Evolutionary conservation across 2,888 invertebrate species (phyloP), one percentile per base, ranked within the genome.

Genomic region (Agrotis puta): DNA sequence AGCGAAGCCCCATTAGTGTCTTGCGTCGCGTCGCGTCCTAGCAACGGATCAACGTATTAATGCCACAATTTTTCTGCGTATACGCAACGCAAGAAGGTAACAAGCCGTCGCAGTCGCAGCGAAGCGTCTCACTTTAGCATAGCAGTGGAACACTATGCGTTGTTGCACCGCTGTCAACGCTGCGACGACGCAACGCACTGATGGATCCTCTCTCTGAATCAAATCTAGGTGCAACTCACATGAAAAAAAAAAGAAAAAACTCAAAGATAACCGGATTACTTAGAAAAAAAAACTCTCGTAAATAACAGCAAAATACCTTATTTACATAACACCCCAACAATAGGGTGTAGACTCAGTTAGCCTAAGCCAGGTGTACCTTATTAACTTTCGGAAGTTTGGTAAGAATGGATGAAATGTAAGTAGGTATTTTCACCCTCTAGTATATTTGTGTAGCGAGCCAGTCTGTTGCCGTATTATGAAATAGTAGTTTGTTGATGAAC

Each of bases 401-500:
- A 70, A 79, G 63, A 82, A 85, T 79, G 70, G 64, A 72, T 72
- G 82, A 67, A 81, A 84, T 79, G 82, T 86, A 80, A 84, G 82
- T 73, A 81, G 74, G 79, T 65, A 79, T 84, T 84, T 75, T 82
- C 85, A 78, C 78, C 57, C 45, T 45, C 63, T 27, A 73, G 73
- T 77, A 56, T 76, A 77, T 82, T 74, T 70, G 70, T 79, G 77
- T 81, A 82, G 78, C 61, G 59, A 78, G 63, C 73, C 85, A 75
- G 80, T 71, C 85, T 86, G 86, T 80, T 84, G 75, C 80, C 72
- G 33, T 85, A 79, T 86, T 84, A 82, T 86, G 78, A 84, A 82
- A 86, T 80, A 81, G 77, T 78, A 82, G 86, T 86, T 85, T 75
- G 86, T 82, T 85, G 85, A 85, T 85, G 82, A 85, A 86, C 80